Conservation (phyloP, 2,888 invertebrate genomes). For the Ecliptopera silaceata region DNA sequence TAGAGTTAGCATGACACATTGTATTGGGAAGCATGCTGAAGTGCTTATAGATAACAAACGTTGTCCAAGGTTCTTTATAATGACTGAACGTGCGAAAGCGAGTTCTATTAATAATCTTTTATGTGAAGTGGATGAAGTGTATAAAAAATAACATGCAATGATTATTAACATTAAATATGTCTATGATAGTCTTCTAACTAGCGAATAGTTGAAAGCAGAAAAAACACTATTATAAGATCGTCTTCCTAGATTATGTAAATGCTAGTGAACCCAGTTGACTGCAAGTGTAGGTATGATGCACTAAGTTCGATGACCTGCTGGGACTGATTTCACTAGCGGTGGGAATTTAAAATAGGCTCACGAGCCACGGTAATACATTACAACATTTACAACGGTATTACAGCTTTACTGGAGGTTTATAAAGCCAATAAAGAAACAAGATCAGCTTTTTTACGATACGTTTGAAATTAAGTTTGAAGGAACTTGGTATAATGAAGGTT, state of each 20-base stretch:
- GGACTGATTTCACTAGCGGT: slow-evolving; percentile 34
- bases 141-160: too few species aligned
- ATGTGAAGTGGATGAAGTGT: neutral
- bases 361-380: slow-evolving; percentile 14
- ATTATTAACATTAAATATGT: too few species aligned
- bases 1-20: too few species aligned
- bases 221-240: neutral
- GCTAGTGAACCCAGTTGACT: slow-evolving; percentile 1
- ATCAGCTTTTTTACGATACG: slow-evolving; percentile 5
- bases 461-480: neutral
- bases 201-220: neutral
- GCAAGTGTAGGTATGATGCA: slow-evolving; percentile 25
- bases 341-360: slow-evolving; percentile 27
- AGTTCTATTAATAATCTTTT: neutral
- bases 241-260: slow-evolving; percentile 16
- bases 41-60: neutral
- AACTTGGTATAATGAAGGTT: neutral
- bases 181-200: neutral
- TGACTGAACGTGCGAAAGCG: neutral
- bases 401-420: slow-evolving; percentile 12
- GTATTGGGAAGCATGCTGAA: neutral
- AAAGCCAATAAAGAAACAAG: neutral
- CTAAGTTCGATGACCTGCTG: slow-evolving; percentile 31
- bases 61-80: neutral
- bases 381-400: slow-evolving; percentile 19